Percentiles rank a stretch among this genome's conserved stretches.
These are phyloP conservation scores for Turdus rufiventris DNA, from an alignment of 2,113 vertebrate genomes.

Conservation along the genomic window DNA sequence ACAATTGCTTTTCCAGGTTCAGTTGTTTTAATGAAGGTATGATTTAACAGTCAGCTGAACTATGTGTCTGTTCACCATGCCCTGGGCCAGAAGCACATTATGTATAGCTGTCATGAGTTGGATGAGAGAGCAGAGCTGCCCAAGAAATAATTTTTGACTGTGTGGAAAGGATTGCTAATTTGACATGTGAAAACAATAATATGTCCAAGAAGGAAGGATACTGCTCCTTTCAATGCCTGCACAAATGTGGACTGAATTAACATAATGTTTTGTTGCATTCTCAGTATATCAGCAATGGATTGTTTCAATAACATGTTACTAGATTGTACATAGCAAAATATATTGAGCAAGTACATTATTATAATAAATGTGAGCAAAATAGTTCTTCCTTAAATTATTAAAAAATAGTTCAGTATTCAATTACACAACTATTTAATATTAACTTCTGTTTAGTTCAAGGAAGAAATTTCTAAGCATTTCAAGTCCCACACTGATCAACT, in stretches of 20 bases:
- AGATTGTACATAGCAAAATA: not conserved
- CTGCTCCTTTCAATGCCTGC: not conserved
- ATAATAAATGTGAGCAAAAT: not conserved
- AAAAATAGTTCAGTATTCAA: not conserved
- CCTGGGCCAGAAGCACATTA: not conserved
- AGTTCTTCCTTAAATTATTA: not conserved
- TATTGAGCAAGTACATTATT: not conserved
- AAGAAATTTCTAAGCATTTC: conserved; percentile 80
- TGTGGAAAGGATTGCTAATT: not conserved
- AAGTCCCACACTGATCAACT: conserved; percentile 77
- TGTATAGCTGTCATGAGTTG: not conserved
- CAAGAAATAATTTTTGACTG: not conserved
- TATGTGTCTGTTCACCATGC: not conserved
- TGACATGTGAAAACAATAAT: not conserved
- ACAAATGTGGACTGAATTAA: not conserved
- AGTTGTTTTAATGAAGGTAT: not conserved
- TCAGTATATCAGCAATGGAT: not conserved
- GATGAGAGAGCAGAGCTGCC: not conserved
- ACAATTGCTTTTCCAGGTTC: not conserved
- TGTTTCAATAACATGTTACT: not conserved
- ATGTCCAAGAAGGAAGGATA: not conserved
- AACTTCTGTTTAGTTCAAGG: conserved; percentile 73
- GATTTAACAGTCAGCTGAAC: not conserved
- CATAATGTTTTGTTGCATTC: not conserved
- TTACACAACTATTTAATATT: not conserved